Percentiles rank a stretch among this genome's conserved stretches.
These are phyloP conservation scores for Clepsis dumicolana DNA, from an alignment of 2,888 invertebrate genomes.

Conservation along the genomic window DNA sequence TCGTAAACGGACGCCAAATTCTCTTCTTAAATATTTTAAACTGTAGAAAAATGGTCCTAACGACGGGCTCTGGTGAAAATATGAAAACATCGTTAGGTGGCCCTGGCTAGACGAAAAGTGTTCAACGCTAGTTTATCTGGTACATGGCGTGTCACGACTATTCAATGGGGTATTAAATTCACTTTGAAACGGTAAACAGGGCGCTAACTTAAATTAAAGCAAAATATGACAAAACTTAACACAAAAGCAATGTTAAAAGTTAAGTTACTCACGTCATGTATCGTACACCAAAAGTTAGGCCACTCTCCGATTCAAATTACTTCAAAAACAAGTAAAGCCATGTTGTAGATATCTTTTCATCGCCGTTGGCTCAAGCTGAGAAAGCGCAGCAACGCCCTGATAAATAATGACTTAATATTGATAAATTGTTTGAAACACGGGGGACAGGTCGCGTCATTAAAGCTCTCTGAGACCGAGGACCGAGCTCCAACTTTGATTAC, in stretches of 20 bases:
- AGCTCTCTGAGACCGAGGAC: conserved; percentile 4
- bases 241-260: conserved; percentile 6
- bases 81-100: conserved; percentile 31
- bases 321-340: conserved; percentile 10
- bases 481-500: conserved; percentile 31
- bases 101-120: conserved; percentile 1
- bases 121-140: neutral
- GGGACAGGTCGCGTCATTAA: conserved; percentile 29
- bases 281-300: conserved; percentile 5
- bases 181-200: neutral
- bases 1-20: conserved; percentile 37
- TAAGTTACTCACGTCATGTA: conserved; percentile 14
- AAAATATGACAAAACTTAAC: neutral
- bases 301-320: conserved; percentile 14
- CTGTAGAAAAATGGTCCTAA: conserved; percentile 31
- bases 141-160: neutral
- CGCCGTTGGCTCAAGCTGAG: conserved; percentile 5
- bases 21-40: conserved; percentile 39
- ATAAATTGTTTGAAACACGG: conserved; percentile 36
- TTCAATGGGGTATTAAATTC: neutral
- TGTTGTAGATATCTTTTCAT: conserved; percentile 16
- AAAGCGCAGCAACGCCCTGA: conserved; percentile 13
- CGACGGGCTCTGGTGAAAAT: conserved; percentile 30
- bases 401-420: conserved; percentile 38
- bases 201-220: neutral